phyloP scores from a whole-genome alignment of 2,888 invertebrate genomes.

The Papilio elwesi region DNA sequence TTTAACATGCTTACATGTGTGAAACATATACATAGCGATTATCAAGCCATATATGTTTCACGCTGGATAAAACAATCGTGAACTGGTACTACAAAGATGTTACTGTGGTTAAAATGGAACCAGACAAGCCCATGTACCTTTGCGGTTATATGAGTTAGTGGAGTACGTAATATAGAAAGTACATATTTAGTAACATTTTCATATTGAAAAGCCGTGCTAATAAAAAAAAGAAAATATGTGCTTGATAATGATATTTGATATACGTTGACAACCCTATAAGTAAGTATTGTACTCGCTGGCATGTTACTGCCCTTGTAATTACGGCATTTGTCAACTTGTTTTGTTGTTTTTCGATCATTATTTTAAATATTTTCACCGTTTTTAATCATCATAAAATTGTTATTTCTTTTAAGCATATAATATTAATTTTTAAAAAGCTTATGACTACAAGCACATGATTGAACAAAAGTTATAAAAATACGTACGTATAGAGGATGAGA shows the following conservation, averaged over 20 bases:
- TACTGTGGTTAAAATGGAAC: not conserved
- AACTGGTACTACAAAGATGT: not conserved
- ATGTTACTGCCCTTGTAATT: slow-evolving; percentile 35
- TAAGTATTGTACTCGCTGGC: slow-evolving; percentile 28
- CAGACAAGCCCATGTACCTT: not conserved
- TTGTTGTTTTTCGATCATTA: slow-evolving; percentile 30
- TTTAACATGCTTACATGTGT: no score
- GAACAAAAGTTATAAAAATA: not conserved
- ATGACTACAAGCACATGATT: not conserved
- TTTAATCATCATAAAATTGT: slow-evolving; percentile 27
- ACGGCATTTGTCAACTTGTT: slow-evolving; percentile 35
- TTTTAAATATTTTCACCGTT: slow-evolving; percentile 26
- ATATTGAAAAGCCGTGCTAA: no score
- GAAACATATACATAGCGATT: no score
- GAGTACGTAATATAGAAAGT: no score
- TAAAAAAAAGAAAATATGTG: slow-evolving; percentile 1
- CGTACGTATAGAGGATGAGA: no score
- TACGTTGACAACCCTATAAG: slow-evolving; percentile 21
- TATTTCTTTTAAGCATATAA: slow-evolving; percentile 4
- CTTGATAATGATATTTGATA: not conserved
- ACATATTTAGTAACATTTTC: no score
- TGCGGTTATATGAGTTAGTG: no score
- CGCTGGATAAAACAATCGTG: not conserved
- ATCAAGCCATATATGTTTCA: not conserved
- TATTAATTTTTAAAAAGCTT: not conserved